phyloP scores from a whole-genome alignment of 2,113 vertebrate genomes.

The Paramisgurnus dabryanus region DNA sequence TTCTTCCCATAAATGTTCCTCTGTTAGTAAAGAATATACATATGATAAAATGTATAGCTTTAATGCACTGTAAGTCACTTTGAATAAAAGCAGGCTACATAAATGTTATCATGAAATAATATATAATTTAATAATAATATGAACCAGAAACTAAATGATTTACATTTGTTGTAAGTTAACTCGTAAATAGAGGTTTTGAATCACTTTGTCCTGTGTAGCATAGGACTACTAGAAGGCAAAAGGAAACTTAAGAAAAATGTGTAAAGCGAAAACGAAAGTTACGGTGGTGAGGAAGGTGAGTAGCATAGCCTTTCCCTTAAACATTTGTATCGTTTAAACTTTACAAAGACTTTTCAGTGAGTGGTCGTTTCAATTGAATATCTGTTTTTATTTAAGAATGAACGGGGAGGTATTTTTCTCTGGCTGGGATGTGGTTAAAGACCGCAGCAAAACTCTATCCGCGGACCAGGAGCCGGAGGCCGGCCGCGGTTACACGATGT shows the following conservation, averaged over 20 bases:
- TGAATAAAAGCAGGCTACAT: no score
- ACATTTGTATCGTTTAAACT: background rate
- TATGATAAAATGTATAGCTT: no score
- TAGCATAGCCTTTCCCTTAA: background rate
- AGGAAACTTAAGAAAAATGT: background rate
- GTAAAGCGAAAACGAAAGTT: background rate
- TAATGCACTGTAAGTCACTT: no score
- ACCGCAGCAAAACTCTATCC: constrained; percentile 32
- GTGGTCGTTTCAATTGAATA: background rate
- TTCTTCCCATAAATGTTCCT: no score
- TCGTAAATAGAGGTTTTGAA: no score
- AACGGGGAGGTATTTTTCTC: constrained; percentile 39
- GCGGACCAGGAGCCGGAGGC: constrained; percentile 35
- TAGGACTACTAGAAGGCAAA: background rate
- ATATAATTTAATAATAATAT: no score
- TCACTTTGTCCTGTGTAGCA: no score
- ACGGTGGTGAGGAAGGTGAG: background rate
- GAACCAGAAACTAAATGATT: no score
- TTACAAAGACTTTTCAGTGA: background rate
- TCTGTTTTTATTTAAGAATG: background rate
- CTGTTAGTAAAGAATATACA: no score
- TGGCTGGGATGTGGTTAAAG: constrained; percentile 55
- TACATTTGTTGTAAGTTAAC: no score
- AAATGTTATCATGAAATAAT: no score
- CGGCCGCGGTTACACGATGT: constrained; percentile 56